Evolutionary conservation across 2,888 invertebrate genomes (phyloP).

Genomic region (Dione vanillae): DNA sequence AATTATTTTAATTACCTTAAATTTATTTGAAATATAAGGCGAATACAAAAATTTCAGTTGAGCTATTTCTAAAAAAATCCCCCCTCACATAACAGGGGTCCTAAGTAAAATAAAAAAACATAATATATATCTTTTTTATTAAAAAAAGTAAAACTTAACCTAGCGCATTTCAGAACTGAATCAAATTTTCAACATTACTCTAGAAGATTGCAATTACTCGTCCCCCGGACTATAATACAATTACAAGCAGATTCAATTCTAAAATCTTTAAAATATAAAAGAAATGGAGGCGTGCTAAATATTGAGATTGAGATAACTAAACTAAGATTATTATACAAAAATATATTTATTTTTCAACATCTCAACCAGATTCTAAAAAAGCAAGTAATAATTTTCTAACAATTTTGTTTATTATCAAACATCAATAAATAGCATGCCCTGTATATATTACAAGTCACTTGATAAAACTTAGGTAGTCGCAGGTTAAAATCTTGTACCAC

Average conservation of each 20-base stretch:
- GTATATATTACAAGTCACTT: constrained; percentile 34
- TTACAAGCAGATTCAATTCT: constrained; percentile 12
- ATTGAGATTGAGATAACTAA: constrained; percentile 6
- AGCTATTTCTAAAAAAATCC: neutral
- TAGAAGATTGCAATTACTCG: neutral
- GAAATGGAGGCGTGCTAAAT: constrained; percentile 22
- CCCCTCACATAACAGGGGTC: neutral
- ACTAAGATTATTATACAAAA: constrained; percentile 15
- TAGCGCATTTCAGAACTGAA: constrained; percentile 19
- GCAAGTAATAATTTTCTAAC: neutral
- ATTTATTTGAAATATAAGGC: neutral
- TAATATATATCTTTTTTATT: constrained; percentile 18
- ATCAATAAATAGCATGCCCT: constrained; percentile 26
- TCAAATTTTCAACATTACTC: neutral
- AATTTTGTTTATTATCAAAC: neutral
- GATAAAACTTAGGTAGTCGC: constrained; percentile 38
- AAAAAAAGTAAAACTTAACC: constrained; percentile 25
- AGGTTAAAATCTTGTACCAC: constrained; percentile 35
- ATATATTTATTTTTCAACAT: constrained; percentile 24
- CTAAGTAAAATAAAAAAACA: constrained; percentile 27
- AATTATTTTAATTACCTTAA: neutral
- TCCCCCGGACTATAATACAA: constrained; percentile 18
- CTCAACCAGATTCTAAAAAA: constrained; percentile 15
- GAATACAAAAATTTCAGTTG: neutral
- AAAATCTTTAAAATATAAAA: constrained; percentile 7